phyloP scores from a whole-genome alignment of 2,113 vertebrate species.

The Perognathus longimembris region DNA sequence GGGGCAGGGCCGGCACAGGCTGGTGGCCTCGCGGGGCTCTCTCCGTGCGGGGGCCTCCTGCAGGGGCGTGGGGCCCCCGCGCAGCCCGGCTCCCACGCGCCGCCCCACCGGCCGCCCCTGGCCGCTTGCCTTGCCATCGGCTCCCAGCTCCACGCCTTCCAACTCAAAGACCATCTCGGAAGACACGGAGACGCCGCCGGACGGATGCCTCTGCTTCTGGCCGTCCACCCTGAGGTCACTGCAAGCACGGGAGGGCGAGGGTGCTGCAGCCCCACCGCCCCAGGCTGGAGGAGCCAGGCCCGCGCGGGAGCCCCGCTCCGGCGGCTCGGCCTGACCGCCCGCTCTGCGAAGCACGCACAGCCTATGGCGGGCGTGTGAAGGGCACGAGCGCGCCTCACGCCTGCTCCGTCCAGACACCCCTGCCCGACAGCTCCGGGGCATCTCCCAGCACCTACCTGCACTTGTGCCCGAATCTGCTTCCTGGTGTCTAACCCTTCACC shows the following conservation, averaged over 20 bases:
- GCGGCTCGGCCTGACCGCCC: background rate
- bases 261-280: background rate
- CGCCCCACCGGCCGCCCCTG: rapidly evolving
- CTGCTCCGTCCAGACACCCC: rapidly evolving
- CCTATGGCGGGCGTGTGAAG: too few relatives aligned
- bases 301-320: background rate
- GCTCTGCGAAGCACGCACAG: too few relatives aligned
- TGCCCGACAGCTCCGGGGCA: too few relatives aligned
- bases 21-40: too few relatives aligned
- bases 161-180: slow-evolving; percentile 95
- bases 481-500: background rate
- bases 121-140: slow-evolving; percentile 92
- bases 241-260: background rate
- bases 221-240: slow-evolving; percentile 93
- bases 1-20: too few relatives aligned
- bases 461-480: rapidly evolving
- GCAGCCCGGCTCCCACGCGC: too few relatives aligned
- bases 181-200: slow-evolving; percentile 92
- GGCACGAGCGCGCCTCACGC: rapidly evolving
- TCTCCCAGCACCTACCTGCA: background rate
- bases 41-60: too few relatives aligned
- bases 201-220: slow-evolving; percentile 95
- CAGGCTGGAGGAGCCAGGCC: background rate
- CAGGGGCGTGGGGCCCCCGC: too few relatives aligned
- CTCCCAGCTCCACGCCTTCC: slow-evolving; percentile 95